Evolutionary conservation across 2,888 invertebrate genomes (phyloP).

Genomic region (Schizotus pectinicornis): DNA sequence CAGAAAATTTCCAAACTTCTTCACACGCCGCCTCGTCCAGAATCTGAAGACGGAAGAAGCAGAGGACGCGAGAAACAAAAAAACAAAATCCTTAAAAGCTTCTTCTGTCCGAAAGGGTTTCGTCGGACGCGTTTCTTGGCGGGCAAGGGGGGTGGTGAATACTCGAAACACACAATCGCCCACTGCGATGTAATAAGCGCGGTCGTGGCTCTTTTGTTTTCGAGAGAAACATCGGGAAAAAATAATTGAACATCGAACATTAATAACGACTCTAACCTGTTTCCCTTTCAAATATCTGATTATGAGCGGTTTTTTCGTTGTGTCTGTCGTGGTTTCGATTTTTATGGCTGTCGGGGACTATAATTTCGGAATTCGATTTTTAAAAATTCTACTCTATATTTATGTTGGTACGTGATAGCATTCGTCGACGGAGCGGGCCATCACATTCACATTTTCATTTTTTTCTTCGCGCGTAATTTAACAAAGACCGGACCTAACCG

Average conservation of each 20-base stretch:
- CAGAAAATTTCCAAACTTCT: slow-evolving; percentile 3
- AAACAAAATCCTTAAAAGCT: background rate
- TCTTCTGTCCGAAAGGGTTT: background rate
- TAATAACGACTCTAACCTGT: slow-evolving; percentile 47
- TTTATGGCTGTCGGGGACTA: slow-evolving; percentile 51
- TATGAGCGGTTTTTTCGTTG: slow-evolving; percentile 33
- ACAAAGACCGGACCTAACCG: slow-evolving; percentile 1
- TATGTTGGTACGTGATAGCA: slow-evolving; percentile 52
- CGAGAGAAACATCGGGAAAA: slow-evolving; percentile 47
- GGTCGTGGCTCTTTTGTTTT: slow-evolving; percentile 45
- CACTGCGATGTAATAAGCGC: slow-evolving; percentile 30
- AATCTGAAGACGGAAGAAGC: background rate
- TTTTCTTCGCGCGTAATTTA: background rate
- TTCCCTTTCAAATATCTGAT: slow-evolving; percentile 49
- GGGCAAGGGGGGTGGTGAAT: background rate
- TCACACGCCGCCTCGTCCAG: background rate
- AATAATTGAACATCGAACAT: slow-evolving; percentile 50
- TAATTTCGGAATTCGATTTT: slow-evolving; percentile 55
- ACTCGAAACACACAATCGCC: slow-evolving; percentile 13
- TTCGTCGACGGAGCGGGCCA: slow-evolving; percentile 27
- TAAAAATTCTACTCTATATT: slow-evolving; percentile 52
- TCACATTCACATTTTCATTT: slow-evolving; percentile 20
- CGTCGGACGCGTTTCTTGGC: background rate
- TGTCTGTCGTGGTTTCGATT: slow-evolving; percentile 49
- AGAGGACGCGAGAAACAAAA: background rate